phyloP scores from a whole-genome alignment of 1,140 invertebrate genomes.

The Portunus trituberculatus region DNA sequence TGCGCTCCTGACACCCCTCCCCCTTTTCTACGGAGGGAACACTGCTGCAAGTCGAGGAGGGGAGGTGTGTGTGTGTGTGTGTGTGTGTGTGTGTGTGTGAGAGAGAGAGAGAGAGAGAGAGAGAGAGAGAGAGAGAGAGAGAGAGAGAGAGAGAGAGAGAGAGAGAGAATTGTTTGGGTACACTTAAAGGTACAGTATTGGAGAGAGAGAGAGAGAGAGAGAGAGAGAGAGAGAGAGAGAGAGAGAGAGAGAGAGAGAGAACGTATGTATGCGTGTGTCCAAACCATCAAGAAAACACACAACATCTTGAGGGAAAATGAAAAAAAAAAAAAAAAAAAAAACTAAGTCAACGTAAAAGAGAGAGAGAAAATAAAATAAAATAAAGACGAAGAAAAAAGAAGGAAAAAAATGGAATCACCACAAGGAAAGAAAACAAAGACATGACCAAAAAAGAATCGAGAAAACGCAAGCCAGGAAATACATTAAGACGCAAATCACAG shows the following conservation, averaged over 20 bases:
- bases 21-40: not conserved
- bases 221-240: slow-evolving; percentile 13
- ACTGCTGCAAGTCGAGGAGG: not conserved
- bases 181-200: not conserved
- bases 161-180: not conserved
- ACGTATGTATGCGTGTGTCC: not conserved
- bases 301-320: not conserved
- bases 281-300: not conserved
- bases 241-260: not conserved
- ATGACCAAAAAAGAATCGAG: not conserved
- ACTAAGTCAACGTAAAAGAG: not conserved
- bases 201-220: slow-evolving; percentile 5
- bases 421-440: not conserved
- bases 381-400: not conserved
- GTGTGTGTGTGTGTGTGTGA: slow-evolving; percentile 27
- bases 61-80: slow-evolving; percentile 29
- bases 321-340: slow-evolving; percentile 26
- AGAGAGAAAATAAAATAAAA: not conserved
- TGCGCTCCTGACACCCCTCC: not conserved
- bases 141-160: slow-evolving; percentile 4
- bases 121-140: not conserved
- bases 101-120: not conserved
- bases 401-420: not conserved
- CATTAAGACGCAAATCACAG: not conserved
- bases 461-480: not conserved